Evolutionary conservation across 1,140 invertebrate species (phyloP).

Genomic region (Copidosoma floridanum): DNA sequence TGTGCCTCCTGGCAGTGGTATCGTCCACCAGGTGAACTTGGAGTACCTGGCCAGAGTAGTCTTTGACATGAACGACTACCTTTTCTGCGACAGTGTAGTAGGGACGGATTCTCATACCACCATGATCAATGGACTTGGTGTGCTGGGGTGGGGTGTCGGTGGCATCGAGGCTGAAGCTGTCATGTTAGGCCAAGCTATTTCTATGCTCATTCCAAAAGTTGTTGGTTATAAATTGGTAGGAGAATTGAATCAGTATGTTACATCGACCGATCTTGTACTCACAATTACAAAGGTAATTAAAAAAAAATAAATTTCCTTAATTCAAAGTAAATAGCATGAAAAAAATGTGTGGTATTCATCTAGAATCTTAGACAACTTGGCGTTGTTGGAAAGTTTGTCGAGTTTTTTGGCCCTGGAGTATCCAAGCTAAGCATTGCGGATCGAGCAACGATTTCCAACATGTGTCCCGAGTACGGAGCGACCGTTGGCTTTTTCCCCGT

Average conservation of each 20-base stretch:
- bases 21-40: slow-evolving; percentile 97
- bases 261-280: slow-evolving; percentile 95
- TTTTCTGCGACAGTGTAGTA: slow-evolving; percentile 96
- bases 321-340: too few species aligned
- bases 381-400: slow-evolving; percentile 98
- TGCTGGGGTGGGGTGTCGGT: slow-evolving; percentile 77
- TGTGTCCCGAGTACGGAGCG: slow-evolving; percentile 98
- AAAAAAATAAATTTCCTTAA: not conserved
- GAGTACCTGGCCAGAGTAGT: slow-evolving; percentile 96
- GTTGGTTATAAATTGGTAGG: slow-evolving; percentile 91
- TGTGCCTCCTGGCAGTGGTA: slow-evolving; percentile 96
- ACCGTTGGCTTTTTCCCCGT: slow-evolving; percentile 96
- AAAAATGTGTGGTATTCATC: slow-evolving; percentile 28
- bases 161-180: slow-evolving; percentile 88
- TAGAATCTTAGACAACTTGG: slow-evolving; percentile 89
- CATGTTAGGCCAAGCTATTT: slow-evolving; percentile 93
- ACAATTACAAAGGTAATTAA: slow-evolving; percentile 89
- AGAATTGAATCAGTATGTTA: slow-evolving; percentile 77
- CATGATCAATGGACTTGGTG: slow-evolving; percentile 93
- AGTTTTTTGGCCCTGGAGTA: slow-evolving; percentile 96
- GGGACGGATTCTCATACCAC: slow-evolving; percentile 99
- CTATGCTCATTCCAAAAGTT: slow-evolving; percentile 94
- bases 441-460: slow-evolving; percentile 91
- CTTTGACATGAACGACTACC: slow-evolving; percentile 67
- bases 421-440: slow-evolving; percentile 89